phyloP scores from a whole-genome alignment of 2,888 invertebrate species.

The Papilio protenor region DNA sequence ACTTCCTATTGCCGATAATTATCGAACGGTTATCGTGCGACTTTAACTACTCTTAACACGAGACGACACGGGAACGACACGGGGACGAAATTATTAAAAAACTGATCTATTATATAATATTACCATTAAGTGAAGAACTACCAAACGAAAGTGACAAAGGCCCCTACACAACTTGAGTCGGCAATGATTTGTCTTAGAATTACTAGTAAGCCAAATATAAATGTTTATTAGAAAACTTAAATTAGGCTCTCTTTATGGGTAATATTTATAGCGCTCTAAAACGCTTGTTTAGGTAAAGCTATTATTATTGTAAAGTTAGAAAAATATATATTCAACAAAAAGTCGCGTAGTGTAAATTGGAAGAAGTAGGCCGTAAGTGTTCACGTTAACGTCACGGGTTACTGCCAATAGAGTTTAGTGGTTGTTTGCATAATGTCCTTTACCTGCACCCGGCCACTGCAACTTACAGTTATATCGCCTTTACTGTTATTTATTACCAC shows the following conservation, averaged over 20 bases:
- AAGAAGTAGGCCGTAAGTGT: constrained; percentile 56
- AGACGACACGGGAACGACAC: constrained; percentile 52
- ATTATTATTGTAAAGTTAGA: neutral
- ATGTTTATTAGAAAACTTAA: neutral
- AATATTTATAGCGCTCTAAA: neutral
- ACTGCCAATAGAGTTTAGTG: constrained; percentile 60
- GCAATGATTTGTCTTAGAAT: neutral
- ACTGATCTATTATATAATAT: neutral
- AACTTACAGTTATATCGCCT: constrained; percentile 39
- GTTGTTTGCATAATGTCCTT: constrained; percentile 57
- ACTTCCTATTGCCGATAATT: constrained; percentile 60
- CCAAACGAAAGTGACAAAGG: neutral
- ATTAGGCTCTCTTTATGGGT: neutral
- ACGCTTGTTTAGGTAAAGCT: neutral
- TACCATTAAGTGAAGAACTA: neutral
- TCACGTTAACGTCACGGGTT: constrained; percentile 55
- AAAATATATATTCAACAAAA: neutral
- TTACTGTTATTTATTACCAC: constrained; percentile 32
- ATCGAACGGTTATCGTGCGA: constrained; percentile 58
- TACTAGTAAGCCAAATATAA: neutral
- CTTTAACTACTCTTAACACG: constrained; percentile 9
- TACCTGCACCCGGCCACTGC: constrained; percentile 29
- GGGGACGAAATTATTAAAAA: constrained; percentile 41
- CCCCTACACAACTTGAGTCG: neutral
- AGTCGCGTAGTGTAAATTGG: constrained; percentile 32